Evolutionary conservation across 2,888 invertebrate species (phyloP).

Genomic region (Cerastis leucographa): DNA sequence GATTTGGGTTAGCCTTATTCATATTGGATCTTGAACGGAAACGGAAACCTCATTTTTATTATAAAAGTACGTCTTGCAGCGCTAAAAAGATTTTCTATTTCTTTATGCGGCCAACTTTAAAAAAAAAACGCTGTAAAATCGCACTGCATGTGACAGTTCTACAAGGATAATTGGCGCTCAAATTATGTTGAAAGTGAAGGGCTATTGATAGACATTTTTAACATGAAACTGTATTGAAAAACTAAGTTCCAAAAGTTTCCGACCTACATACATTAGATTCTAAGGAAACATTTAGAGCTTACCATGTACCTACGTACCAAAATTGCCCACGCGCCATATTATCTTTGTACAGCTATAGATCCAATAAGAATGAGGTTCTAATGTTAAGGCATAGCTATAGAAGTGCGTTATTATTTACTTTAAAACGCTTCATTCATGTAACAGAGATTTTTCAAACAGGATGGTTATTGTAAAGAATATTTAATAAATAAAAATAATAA

Average conservation of each 20-base stretch:
- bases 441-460: slow-evolving; percentile 34
- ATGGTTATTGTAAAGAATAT: slow-evolving; percentile 44
- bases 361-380: slow-evolving; percentile 33
- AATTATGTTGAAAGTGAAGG: background rate
- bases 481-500: slow-evolving; percentile 47
- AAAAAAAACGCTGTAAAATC: background rate
- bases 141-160: background rate
- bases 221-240: background rate
- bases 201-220: background rate
- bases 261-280: too few relatives aligned
- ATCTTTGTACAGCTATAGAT: background rate
- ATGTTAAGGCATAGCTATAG: slow-evolving; percentile 13
- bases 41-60: too few relatives aligned
- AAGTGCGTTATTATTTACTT: slow-evolving; percentile 25
- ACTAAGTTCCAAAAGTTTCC: background rate
- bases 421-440: slow-evolving; percentile 38
- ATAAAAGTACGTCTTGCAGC: background rate
- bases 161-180: background rate
- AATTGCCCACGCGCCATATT: background rate
- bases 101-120: too few relatives aligned
- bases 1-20: slow-evolving; percentile 12
- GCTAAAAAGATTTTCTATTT: background rate
- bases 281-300: too few relatives aligned
- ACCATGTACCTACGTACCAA: background rate
- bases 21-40: slow-evolving; percentile 8